Evolutionary conservation across 2,797 vertebrate genomes (phyloP), one percentile per base, ranked within the genome.

Genomic region (Neomorphus geoffroyi): DNA sequence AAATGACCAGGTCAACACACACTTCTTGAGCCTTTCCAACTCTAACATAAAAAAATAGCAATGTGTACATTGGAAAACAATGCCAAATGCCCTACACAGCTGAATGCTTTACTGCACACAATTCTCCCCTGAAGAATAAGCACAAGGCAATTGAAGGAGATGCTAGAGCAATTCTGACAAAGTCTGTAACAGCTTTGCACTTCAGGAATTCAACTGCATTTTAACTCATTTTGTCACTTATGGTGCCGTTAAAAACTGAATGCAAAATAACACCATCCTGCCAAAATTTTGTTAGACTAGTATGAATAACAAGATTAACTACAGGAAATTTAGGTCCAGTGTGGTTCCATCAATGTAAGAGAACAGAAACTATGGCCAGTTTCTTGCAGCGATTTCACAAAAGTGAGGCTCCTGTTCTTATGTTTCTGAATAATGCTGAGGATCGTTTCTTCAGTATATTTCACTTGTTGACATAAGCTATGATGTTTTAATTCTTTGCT

Each of bases 1-100:
- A 94, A 93, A 90, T 82, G 67, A 80, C 80, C 86, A 74, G 92
- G 90, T 89, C 94, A 95, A 92, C 66, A 64, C 0, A 0, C 33
- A 78, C 37, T 85, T 90, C 66, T 91, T 95, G 90, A 88, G 88
- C 80, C 78, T 93, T 84, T 56, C 57, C 66, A 82, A 51, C 60
- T 71, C 48, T 81, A 90, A 93, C 64, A 78, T 61, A 74, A 80
- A 94, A 83, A 90, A 57, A 54, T 50, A 79, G 30, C 41, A 86
- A 13, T 5, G 28, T 50, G 24, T 74, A 30, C 37, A 30, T 13
- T 57, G 26, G 50, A 39, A 92, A 92, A 84, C 27, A 75, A 39
- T 17, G n/a, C 57, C 82, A 92, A 90, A 86, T 67, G 7, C 64
- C 48, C 79, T 80, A 32, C 45, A 84, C 1, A 1, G 71, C 53